Percentiles rank a stretch among this genome's conserved stretches.
Evolutionary conservation across 2,888 invertebrate genomes (phyloP).

Genomic region (Drosophila setosimentum): DNA sequence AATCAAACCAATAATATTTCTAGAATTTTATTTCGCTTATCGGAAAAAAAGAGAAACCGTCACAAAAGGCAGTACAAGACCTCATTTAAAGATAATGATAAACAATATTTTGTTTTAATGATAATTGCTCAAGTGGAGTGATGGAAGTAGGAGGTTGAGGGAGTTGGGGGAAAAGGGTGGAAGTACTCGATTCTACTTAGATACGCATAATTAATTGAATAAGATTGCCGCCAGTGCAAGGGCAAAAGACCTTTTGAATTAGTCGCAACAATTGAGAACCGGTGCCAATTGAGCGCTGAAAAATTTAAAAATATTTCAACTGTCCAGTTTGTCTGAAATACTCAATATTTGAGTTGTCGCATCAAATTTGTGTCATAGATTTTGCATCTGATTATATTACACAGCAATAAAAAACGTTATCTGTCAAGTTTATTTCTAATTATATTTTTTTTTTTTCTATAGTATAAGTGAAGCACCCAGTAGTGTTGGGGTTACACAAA

Average conservation of each 20-base stretch:
- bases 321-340: not conserved
- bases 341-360: constrained; percentile 2
- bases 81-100: constrained; percentile 39
- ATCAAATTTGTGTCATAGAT: not conserved
- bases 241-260: constrained; percentile 39
- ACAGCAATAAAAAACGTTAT: constrained; percentile 27
- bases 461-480: not conserved
- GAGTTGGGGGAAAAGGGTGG: no score
- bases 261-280: constrained; percentile 10
- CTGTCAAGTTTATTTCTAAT: constrained; percentile 12
- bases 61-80: constrained; percentile 26
- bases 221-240: constrained; percentile 20
- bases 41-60: constrained; percentile 4
- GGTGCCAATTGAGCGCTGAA: constrained; percentile 40
- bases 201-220: constrained; percentile 55
- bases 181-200: constrained; percentile 18
- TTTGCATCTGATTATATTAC: constrained; percentile 24
- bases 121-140: constrained; percentile 45
- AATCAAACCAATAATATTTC: constrained; percentile 51
- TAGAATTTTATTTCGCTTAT: constrained; percentile 22
- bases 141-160: not conserved
- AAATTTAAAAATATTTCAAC: not conserved
- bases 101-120: constrained; percentile 35
- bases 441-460: not conserved
- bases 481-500: constrained; percentile 6